Conservation (phyloP, 2,797 vertebrate genomes). For the Anabas testudineus region DNA sequence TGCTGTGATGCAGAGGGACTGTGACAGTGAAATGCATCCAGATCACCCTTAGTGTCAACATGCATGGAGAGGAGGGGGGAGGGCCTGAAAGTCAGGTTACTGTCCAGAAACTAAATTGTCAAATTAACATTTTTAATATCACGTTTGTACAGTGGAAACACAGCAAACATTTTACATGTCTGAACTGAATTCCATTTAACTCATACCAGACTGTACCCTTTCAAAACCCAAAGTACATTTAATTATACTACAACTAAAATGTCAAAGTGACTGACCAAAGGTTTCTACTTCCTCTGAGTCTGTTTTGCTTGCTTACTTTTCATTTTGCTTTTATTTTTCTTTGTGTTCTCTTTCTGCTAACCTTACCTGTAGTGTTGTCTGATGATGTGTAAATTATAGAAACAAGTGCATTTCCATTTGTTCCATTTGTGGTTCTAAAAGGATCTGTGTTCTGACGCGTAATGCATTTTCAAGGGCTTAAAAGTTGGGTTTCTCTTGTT, state of each 20-base stretch:
- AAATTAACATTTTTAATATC: constrained; percentile 9
- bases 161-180: not conserved
- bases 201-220: not conserved
- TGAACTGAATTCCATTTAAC: not conserved
- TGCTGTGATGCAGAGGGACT: constrained; percentile 83
- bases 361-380: constrained; percentile 44
- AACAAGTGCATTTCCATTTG: constrained; percentile 76
- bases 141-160: constrained; percentile 17
- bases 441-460: constrained; percentile 36
- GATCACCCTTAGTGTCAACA: constrained; percentile 64
- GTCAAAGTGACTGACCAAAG: constrained; percentile 82
- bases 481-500: constrained; percentile 84
- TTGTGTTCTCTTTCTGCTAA: constrained; percentile 45
- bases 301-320: constrained; percentile 80
- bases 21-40: constrained; percentile 28
- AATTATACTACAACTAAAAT: not conserved
- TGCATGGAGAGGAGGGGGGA: constrained; percentile 88
- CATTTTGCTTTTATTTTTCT: constrained; percentile 61
- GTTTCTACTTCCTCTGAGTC: constrained; percentile 90
- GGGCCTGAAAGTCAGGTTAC: constrained; percentile 92
- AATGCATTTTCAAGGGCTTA: constrained; percentile 70
- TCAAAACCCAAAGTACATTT: constrained; percentile 32
- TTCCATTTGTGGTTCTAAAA: constrained; percentile 68
- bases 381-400: constrained; percentile 51
- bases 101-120: constrained; percentile 66